Base-by-base conservation (phyloP, 2,888 invertebrate genomes). In the Rambutsinella grinnellia region DNA sequence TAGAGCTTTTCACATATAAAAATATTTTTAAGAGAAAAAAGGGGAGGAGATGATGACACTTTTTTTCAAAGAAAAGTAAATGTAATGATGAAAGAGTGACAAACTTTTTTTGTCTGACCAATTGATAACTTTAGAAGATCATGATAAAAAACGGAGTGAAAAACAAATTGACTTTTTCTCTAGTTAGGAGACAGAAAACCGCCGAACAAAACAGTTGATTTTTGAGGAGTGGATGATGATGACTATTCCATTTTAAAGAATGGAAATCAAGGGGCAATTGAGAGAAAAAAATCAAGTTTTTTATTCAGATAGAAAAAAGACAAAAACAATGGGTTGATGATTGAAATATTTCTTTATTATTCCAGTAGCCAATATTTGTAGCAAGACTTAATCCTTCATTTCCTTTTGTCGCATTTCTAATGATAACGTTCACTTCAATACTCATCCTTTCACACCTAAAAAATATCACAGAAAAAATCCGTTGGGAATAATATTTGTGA, bases 81-180 rank as follows among this genome's bases (percentile, higher is more conserved):
- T 2, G 27, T 57, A 57, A 26, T 28, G 63, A 28, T 23, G 26
- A 81, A 81, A 79, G 76, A 77, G 78, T 66, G 81, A 79, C 82
- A 80, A 81, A 81, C 79, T 51, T 51, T 10, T 27, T 69, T 75
- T 83, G 81, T 81, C 82, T 82, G 81, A 81, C 82, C 82, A 81
- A 82, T 83, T 82, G 82, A 82, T 83, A 81, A 78, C 80, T 81
- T 81, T 78, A 49, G 21, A 53, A 53, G 56, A 56, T 36, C 36
- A 36, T 56, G 56, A 27, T 26, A 24, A 27, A 26, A 10, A 23
- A 54, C n/a, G 46, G 51, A 26, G 28, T 21, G 53, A 23, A 36
- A 54, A 65, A 5, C 58, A 28, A 65, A 36, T 65, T 51, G 65
- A 53, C 17, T 28, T 47, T 13, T 13, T 56, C 21, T 36, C 13